A percentile compares a stretch with the other conserved stretches of the same genome.
Conservation (phyloP, 2,888 invertebrate species). For the Catonia carolina region DNA sequence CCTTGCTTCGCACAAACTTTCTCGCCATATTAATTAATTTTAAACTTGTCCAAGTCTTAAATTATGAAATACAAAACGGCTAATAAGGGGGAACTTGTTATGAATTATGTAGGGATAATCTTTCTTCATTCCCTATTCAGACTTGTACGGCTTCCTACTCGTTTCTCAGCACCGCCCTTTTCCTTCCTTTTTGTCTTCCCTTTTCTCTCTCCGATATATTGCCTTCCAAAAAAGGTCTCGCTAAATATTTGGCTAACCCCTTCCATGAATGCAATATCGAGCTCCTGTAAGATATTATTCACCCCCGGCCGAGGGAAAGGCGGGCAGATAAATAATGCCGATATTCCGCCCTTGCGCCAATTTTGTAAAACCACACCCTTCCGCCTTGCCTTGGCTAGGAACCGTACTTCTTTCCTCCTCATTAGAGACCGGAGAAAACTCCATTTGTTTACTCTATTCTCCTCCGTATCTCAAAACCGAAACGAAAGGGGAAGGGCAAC, state of each 20-base stretch:
- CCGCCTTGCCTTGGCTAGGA: not conserved
- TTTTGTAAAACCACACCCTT: conserved; percentile 9
- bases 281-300: too few species aligned
- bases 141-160: too few species aligned
- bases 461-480: too few species aligned
- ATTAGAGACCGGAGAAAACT: too few species aligned
- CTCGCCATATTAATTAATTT: conserved; percentile 25
- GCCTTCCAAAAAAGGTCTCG: too few species aligned
- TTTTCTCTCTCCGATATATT: not conserved
- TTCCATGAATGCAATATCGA: too few species aligned
- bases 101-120: conserved; percentile 20
- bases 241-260: too few species aligned
- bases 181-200: conserved; percentile 9
- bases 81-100: conserved; percentile 21
- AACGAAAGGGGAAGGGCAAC: too few species aligned
- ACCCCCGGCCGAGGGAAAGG: too few species aligned
- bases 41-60: conserved; percentile 27
- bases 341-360: conserved; percentile 11
- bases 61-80: conserved; percentile 27
- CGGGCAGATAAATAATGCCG: conserved; percentile 3
- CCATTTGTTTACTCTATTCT: too few species aligned
- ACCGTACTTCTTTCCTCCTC: too few species aligned
- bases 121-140: conserved; percentile 19
- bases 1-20: conserved; percentile 9
- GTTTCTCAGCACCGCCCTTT: conserved; percentile 5